These are phyloP conservation scores for Leucosticte australis DNA, from an alignment of 2,113 vertebrate species.

Conservation along the genomic window DNA sequence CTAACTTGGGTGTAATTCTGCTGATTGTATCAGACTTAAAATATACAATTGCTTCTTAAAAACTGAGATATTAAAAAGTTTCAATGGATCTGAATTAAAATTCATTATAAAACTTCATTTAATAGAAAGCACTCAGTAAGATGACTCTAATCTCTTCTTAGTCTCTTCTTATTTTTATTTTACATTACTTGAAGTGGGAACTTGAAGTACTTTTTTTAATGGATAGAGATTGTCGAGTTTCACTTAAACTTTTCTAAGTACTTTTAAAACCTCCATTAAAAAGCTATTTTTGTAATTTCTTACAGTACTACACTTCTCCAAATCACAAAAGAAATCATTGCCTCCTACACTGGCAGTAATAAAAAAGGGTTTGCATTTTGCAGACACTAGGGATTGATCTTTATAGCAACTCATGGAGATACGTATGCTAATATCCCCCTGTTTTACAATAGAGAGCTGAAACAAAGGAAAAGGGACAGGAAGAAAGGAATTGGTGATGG, in stretches of 20 bases:
- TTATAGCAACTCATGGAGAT: constrained; percentile 17
- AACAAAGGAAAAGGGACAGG: neutral
- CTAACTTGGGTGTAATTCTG: neutral
- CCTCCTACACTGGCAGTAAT: constrained; percentile 57
- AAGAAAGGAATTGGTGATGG: neutral
- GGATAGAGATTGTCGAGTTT: constrained; percentile 9
- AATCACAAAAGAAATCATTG: constrained; percentile 62
- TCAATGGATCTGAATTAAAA: constrained; percentile 1
- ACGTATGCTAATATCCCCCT: neutral
- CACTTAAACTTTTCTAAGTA: constrained; percentile 55
- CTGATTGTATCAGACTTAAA: neutral
- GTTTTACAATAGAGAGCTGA: constrained; percentile 29
- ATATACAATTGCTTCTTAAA: neutral
- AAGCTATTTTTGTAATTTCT: constrained; percentile 65
- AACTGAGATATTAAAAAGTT: neutral
- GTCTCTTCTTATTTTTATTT: constrained; percentile 42
- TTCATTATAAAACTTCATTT: constrained; percentile 24
- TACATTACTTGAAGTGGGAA: constrained; percentile 37
- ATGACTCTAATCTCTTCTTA: neutral
- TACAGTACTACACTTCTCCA: constrained; percentile 32
- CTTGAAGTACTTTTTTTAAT: constrained; percentile 42
- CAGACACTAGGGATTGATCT: constrained; percentile 54
- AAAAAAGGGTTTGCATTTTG: constrained; percentile 51
- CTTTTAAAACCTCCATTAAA: constrained; percentile 56
- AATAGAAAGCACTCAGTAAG: neutral